Conservation (phyloP, 1,140 invertebrate genomes). For the Batillaria attramentaria region DNA sequence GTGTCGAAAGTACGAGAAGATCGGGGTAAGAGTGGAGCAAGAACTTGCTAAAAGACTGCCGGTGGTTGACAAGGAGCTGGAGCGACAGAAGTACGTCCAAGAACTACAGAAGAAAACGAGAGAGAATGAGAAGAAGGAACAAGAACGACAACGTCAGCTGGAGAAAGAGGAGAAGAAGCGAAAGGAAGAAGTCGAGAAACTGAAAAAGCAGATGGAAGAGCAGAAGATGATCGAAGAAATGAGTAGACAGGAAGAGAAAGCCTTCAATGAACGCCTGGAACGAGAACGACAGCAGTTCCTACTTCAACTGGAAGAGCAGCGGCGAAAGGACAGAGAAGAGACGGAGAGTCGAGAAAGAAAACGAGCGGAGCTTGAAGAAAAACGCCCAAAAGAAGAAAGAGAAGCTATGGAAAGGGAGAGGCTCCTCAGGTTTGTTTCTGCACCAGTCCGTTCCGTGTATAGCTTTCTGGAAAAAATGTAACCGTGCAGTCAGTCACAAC, state of each 20-base stretch:
- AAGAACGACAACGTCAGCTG: not conserved
- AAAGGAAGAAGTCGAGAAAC: not conserved
- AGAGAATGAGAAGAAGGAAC: not conserved
- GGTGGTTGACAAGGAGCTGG: not conserved
- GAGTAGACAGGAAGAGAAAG: not conserved
- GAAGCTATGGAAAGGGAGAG: not conserved
- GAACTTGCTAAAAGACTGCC: not conserved
- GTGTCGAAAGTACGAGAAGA: not conserved
- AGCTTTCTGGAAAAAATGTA: not conserved
- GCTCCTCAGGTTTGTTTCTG: not conserved
- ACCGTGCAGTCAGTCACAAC: not conserved
- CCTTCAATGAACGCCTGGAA: not conserved
- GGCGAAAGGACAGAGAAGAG: not conserved
- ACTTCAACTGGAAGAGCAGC: not conserved
- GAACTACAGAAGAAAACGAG: not conserved
- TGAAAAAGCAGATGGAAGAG: not conserved
- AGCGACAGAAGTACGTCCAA: not conserved
- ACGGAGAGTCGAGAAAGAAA: not conserved
- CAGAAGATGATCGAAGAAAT: not conserved
- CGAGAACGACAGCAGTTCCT: not conserved
- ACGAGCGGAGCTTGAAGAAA: not conserved
- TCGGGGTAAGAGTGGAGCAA: slow-evolving; percentile 6
- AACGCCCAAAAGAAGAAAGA: not conserved
- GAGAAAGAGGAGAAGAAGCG: not conserved
- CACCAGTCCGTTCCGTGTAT: not conserved